Evolutionary conservation across 2,888 invertebrate species (phyloP).

Genomic region (Norana najaformis): DNA sequence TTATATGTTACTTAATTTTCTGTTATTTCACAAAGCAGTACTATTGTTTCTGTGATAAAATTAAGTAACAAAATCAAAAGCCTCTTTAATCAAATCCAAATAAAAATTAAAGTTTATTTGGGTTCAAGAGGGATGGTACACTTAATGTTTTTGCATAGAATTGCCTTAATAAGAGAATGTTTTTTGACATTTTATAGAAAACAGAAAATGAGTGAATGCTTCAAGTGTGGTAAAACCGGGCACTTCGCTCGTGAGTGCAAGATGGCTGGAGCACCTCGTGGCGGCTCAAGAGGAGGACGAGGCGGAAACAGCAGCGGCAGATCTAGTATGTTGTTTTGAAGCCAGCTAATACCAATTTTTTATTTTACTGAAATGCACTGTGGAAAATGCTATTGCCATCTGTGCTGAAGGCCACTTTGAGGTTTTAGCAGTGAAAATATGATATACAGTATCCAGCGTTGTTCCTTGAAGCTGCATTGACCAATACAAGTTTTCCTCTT

Average conservation of each 20-base stretch:
- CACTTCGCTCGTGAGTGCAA: conserved; percentile 62
- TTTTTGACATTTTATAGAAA: not conserved
- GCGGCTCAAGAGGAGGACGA: conserved; percentile 13
- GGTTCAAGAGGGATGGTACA: not conserved
- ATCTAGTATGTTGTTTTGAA: conserved; percentile 15
- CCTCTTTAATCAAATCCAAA: conserved; percentile 6
- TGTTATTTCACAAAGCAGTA: not conserved
- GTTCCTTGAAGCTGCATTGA: not conserved
- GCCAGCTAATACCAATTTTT: no score
- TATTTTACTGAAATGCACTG: not conserved
- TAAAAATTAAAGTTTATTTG: conserved; percentile 14
- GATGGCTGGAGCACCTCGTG: conserved; percentile 64
- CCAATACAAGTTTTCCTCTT: not conserved
- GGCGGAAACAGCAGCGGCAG: not conserved
- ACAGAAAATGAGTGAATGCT: conserved; percentile 28
- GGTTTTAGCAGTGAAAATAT: no score
- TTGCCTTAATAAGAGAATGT: not conserved
- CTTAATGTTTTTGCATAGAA: not conserved
- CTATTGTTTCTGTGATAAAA: conserved; percentile 22
- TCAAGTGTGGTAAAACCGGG: conserved; percentile 30
- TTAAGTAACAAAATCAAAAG: not conserved
- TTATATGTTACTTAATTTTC: not conserved
- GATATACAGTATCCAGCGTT: no score
- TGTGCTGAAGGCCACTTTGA: not conserved
- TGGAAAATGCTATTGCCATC: not conserved